Evolutionary conservation across 2,797 vertebrate species (phyloP).

Genomic region (Chaetodon trifasciatus): DNA sequence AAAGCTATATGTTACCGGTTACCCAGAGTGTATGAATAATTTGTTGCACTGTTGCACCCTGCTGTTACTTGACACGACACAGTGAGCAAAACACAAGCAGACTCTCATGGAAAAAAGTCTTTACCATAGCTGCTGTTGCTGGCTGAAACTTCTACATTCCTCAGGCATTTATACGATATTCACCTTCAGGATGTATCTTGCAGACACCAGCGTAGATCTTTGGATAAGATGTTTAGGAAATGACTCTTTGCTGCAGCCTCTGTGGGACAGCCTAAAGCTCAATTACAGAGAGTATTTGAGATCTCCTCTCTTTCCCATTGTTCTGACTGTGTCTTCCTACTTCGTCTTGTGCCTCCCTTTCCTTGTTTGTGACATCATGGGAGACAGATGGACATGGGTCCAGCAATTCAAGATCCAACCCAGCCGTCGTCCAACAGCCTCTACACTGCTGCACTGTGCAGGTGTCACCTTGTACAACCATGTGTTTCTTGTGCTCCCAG

Average conservation of each 20-base stretch:
- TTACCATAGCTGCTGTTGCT: constrained; percentile 29
- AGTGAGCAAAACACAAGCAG: constrained; percentile 34
- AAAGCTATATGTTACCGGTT: constrained; percentile 32
- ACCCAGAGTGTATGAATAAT: constrained; percentile 68
- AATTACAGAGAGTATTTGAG: constrained; percentile 78
- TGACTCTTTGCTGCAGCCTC: constrained; percentile 78
- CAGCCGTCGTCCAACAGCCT: constrained; percentile 64
- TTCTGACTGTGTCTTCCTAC: constrained; percentile 83
- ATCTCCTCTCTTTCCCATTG: constrained; percentile 83
- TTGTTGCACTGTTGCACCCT: constrained; percentile 49
- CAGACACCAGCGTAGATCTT: constrained; percentile 23
- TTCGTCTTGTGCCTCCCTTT: constrained; percentile 81
- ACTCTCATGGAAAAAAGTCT: constrained; percentile 25
- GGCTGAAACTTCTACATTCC: constrained; percentile 14
- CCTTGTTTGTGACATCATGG: constrained; percentile 81
- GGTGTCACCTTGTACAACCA: constrained; percentile 84
- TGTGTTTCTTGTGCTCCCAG: constrained; percentile 82
- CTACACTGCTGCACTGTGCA: constrained; percentile 80
- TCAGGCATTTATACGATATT: constrained; percentile 2
- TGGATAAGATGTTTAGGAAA: constrained; percentile 59
- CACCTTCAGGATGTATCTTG: constrained; percentile 57
- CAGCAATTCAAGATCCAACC: constrained; percentile 84
- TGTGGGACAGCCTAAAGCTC: constrained; percentile 80
- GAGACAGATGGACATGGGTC: constrained; percentile 75
- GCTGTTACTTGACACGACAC: constrained; percentile 59